A percentile compares a stretch with the other conserved stretches of the same genome.
These are phyloP conservation scores for Phaethornis superciliosus DNA, from an alignment of 2,113 vertebrate genomes.

Conservation along the genomic window DNA sequence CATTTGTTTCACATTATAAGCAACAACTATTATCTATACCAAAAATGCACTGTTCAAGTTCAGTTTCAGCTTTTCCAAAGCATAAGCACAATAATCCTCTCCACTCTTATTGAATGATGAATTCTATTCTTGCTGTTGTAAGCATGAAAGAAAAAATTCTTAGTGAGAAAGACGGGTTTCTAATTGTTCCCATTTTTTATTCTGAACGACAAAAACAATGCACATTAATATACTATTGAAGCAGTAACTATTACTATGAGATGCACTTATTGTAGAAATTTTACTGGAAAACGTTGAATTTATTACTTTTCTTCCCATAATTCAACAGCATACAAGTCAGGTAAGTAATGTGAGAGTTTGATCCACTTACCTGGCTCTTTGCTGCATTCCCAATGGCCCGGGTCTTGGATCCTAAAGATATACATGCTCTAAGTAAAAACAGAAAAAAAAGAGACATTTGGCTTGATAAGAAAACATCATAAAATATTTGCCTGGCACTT, in stretches of 20 bases:
- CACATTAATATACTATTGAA: background rate
- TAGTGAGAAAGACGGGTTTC: background rate
- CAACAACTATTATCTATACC: background rate
- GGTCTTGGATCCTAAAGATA: constrained; percentile 92
- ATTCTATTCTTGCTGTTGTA: background rate
- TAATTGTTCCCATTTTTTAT: background rate
- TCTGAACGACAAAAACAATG: background rate
- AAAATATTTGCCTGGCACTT: background rate
- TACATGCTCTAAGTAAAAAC: constrained; percentile 83
- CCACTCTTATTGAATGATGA: rapidly evolving
- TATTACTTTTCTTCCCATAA: background rate
- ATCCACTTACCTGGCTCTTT: constrained; percentile 89
- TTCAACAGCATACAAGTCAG: background rate
- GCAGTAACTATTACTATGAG: background rate
- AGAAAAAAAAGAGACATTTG: background rate
- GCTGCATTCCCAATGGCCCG: constrained; percentile 94
- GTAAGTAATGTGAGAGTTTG: background rate
- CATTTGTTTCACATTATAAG: background rate
- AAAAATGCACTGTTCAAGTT: background rate
- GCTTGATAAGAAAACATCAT: background rate
- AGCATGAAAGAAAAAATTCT: background rate
- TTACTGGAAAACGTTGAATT: background rate
- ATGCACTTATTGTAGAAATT: background rate
- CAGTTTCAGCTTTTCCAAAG: background rate
- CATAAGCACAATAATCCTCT: background rate